phyloP scores from a whole-genome alignment of 2,113 vertebrate species.

The Strix aluco region DNA sequence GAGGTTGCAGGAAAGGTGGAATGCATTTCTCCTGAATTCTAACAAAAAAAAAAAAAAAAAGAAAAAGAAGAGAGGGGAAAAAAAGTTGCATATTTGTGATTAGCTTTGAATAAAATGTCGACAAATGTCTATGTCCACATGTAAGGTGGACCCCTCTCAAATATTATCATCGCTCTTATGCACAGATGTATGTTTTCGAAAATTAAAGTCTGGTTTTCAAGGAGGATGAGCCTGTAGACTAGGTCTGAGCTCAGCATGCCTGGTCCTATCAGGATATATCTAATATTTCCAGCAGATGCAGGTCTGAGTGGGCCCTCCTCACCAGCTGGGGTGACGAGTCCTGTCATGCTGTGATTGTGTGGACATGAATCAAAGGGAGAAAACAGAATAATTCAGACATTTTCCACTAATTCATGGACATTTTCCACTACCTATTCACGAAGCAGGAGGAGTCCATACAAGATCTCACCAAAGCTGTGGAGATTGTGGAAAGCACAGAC shows the following conservation, averaged over 20 bases:
- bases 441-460: not conserved
- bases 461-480: not conserved
- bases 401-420: not conserved
- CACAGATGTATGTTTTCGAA: not conserved
- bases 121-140: not conserved
- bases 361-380: not conserved
- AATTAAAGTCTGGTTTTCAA: not conserved
- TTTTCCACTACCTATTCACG: not conserved
- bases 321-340: not conserved
- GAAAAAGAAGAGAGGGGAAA: fast-evolving
- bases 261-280: not conserved
- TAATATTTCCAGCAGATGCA: not conserved
- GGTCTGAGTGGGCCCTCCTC: not conserved
- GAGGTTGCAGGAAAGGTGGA: not conserved
- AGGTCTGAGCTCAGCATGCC: not conserved
- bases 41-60: not conserved
- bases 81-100: not conserved
- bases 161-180: not conserved
- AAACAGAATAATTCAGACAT: not conserved
- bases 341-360: not conserved
- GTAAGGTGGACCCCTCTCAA: not conserved
- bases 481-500: not conserved
- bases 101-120: not conserved
- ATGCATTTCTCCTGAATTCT: not conserved
- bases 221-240: not conserved